Conservation (phyloP, 2,797 vertebrate genomes). For the Hypotaenidia okinawae region DNA sequence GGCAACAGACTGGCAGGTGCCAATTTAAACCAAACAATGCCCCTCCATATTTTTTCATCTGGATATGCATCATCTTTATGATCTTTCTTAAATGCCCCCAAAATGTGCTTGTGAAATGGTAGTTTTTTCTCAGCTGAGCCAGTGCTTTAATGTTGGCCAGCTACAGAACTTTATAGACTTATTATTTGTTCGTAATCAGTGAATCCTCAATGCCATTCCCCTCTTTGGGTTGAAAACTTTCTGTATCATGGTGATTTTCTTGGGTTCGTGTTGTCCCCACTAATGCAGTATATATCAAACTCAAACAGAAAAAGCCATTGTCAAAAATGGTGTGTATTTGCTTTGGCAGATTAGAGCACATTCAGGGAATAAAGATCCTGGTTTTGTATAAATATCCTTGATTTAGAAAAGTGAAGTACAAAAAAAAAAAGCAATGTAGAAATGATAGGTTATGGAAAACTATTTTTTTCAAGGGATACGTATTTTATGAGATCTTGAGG, state of each 20-base stretch:
- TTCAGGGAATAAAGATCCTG: neutral
- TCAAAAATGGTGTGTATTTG: neutral
- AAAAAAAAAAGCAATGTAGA: conserved; percentile 13
- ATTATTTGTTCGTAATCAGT: neutral
- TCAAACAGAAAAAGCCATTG: neutral
- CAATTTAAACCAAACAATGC: neutral
- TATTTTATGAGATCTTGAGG: conserved; percentile 48
- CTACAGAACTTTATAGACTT: neutral
- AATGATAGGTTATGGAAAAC: neutral
- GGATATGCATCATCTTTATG: neutral
- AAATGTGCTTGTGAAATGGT: neutral
- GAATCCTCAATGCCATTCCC: neutral
- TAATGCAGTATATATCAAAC: neutral
- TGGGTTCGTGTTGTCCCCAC: neutral
- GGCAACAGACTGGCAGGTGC: neutral
- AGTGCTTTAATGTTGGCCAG: neutral
- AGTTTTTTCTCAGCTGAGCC: neutral
- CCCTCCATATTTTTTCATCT: neutral
- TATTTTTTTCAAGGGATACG: neutral
- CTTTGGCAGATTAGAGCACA: neutral
- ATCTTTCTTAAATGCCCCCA: neutral
- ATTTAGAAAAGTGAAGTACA: neutral
- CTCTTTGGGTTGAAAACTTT: neutral
- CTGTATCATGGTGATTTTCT: neutral
- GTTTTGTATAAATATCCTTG: conserved; percentile 36